Conservation (phyloP, 2,888 invertebrate genomes). For the Aphidoletes aphidimyza region DNA sequence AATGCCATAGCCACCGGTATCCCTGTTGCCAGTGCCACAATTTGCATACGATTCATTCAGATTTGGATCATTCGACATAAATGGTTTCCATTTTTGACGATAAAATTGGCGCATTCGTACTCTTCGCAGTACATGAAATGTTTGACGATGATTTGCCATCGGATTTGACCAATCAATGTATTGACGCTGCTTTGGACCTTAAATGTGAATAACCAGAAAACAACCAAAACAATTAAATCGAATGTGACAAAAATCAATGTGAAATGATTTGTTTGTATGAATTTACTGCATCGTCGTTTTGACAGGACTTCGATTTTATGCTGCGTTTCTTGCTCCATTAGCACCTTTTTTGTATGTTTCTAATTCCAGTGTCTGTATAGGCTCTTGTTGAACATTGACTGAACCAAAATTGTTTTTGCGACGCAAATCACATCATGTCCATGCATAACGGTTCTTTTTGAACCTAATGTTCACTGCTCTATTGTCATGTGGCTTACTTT, state of each 20-base stretch:
- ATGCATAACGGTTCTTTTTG: conserved; percentile 33
- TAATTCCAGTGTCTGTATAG: too few species aligned
- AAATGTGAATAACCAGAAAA: background rate
- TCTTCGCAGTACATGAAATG: background rate
- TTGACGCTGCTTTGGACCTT: background rate
- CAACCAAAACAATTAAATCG: background rate
- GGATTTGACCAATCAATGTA: background rate
- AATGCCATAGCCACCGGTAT: background rate
- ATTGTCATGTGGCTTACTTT: conserved; percentile 4
- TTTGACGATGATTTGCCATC: background rate
- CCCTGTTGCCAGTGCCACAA: background rate
- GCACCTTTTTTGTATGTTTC: background rate
- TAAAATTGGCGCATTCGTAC: background rate
- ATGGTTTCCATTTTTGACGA: background rate
- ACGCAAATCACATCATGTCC: background rate
- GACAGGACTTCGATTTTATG: conserved; percentile 33
- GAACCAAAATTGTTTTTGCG: too few species aligned
- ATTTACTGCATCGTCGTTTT: background rate
- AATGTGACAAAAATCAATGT: background rate
- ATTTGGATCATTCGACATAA: background rate
- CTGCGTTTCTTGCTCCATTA: background rate
- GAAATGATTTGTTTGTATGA: background rate
- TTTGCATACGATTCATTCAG: background rate
- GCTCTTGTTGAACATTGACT: too few species aligned
- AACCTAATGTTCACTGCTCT: too few species aligned